phyloP scores from a whole-genome alignment of 1,140 invertebrate species.

The Panagrolaimus sp. region DNA sequence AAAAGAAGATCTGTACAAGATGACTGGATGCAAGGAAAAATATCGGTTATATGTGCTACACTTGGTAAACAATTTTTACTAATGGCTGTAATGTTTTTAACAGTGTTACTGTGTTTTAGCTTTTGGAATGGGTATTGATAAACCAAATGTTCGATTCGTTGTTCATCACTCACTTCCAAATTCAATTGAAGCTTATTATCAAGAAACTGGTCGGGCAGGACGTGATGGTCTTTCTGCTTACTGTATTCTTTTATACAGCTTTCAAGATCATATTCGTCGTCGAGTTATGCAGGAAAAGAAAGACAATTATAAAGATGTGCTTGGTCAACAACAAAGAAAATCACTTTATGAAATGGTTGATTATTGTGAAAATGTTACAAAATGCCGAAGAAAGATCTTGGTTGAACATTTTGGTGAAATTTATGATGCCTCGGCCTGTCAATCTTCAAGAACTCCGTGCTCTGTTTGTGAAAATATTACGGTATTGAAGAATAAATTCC shows the following conservation, averaged over 20 bases:
- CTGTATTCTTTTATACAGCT: conserved; percentile 79
- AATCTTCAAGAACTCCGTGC: not conserved
- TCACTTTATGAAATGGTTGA: conserved; percentile 37
- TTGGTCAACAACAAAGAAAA: not conserved
- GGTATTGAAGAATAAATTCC: not conserved
- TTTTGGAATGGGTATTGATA: conserved; percentile 75
- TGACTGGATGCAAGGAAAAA: conserved; percentile 64
- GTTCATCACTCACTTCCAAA: conserved; percentile 65
- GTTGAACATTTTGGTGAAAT: conserved; percentile 51
- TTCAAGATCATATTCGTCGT: conserved; percentile 71
- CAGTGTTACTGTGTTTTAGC: conserved; percentile 49
- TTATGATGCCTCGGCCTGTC: not conserved
- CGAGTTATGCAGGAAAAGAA: conserved; percentile 55
- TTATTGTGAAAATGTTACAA: conserved; percentile 45
- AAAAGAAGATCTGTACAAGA: conserved; percentile 65
- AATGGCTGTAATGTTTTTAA: conserved; percentile 13
- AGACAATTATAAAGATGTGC: conserved; percentile 67
- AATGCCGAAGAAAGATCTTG: conserved; percentile 37
- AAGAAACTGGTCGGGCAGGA: conserved; percentile 82
- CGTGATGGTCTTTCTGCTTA: conserved; percentile 76
- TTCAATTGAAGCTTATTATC: conserved; percentile 90
- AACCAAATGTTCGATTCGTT: conserved; percentile 62
- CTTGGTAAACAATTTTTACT: conserved; percentile 19
- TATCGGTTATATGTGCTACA: conserved; percentile 39
- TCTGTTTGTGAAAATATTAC: conserved; percentile 9